Base-by-base conservation (phyloP, 2,888 invertebrate species). In the Cerastis rubricosa region DNA sequence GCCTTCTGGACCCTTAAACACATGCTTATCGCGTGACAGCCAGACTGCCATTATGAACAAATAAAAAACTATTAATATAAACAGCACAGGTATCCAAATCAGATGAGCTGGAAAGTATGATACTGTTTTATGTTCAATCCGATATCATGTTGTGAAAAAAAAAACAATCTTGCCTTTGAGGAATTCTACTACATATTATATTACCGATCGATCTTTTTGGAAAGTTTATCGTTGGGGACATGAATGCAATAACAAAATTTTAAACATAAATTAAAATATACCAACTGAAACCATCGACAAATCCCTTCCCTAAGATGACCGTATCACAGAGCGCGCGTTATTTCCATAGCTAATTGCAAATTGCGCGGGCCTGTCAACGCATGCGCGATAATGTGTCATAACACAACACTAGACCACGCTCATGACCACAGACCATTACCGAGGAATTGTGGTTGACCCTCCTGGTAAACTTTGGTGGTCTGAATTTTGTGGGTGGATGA, bases 281-380 rank as follows among this genome's bases (percentile, higher is more conserved):
- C 59, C 29, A 17, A 29, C 59, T 29, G 17, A 59, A 17, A 29
- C 66, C 65, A 76, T 77, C 82, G 79, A 78, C 57, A 35, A 8
- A 47, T 77, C 80, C 72, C 91, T 87, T 87, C 93, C 71, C 92
- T 92, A 92, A 64, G 73, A 84, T 89, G 88, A 87, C 89, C 89
- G 90, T 81, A 86, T 90, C 91, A 90, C 89, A 84, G 86, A 87
- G 89, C 91, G 86, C 92, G 90, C 90, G 92, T 92, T 94, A 95
- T 95, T 94, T 94, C 96, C 96, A 95, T 96, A 92, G 92, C 95
- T 96, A 96, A 96, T 96, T 96, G 96, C 91, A 96, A 96, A 96
- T 96, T 95, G 94, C 92, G 91, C 91, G 82, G 87, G 89, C 92
- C 95, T 96, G 96, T 95, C 95, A 96, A 94, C 94, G 92, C 92